phyloP scores from a whole-genome alignment of 2,888 invertebrate genomes.

The Eustalomyia histrio region DNA sequence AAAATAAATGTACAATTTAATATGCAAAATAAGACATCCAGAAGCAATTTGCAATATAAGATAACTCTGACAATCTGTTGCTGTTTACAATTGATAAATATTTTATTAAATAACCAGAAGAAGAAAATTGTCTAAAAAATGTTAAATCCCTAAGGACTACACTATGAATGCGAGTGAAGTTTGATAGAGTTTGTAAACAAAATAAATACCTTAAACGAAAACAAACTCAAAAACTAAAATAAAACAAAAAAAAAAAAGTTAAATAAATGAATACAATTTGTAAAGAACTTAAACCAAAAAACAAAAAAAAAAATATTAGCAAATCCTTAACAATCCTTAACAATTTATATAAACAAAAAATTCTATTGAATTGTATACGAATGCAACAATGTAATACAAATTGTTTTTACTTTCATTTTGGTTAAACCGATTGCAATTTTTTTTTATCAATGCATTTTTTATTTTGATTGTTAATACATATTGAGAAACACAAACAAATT shows the following conservation, averaged over 20 bases:
- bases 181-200: background rate
- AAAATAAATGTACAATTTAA: background rate
- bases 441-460: background rate
- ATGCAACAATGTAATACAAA: background rate
- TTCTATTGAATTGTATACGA: background rate
- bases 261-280: constrained; percentile 31
- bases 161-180: background rate
- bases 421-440: constrained; percentile 14
- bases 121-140: background rate
- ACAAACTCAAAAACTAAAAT: background rate
- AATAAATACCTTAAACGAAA: background rate
- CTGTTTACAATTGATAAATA: background rate
- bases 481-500: background rate
- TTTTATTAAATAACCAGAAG: background rate
- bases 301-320: background rate
- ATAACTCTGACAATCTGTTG: background rate
- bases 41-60: background rate
- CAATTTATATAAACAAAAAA: background rate
- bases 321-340: background rate
- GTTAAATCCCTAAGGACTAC: background rate
- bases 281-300: constrained; percentile 11
- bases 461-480: background rate
- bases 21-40: too few species aligned
- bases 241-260: too few species aligned
- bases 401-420: background rate